Conservation (phyloP, 2,113 vertebrate genomes). For the Piaya cayana region DNA sequence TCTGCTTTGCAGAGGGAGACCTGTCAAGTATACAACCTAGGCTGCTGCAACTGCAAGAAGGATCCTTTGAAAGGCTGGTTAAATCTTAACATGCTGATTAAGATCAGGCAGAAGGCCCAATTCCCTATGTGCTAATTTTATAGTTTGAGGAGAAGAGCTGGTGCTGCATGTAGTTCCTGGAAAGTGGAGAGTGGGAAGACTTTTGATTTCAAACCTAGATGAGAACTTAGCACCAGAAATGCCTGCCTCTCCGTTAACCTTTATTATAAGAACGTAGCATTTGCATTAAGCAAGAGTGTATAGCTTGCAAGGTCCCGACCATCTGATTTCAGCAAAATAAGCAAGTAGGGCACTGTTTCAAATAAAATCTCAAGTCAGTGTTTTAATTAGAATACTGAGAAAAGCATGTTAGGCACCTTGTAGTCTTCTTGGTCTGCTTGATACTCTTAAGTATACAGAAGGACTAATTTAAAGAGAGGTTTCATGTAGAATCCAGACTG, state of each 20-base stretch:
- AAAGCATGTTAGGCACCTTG: not conserved
- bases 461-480: constrained; percentile 2
- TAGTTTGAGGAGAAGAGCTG: constrained; percentile 16
- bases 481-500: not conserved
- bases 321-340: constrained; percentile 20
- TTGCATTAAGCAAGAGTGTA: not conserved
- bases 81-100: constrained; percentile 50
- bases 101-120: constrained; percentile 17
- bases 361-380: constrained; percentile 33
- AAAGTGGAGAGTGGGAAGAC: not conserved
- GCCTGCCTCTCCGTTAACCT: not conserved
- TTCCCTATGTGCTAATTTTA: constrained; percentile 54
- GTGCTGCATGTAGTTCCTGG: not conserved
- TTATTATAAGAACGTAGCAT: not conserved
- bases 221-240: constrained; percentile 11
- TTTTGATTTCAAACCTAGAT: constrained; percentile 50
- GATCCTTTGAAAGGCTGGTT: not conserved
- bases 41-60: constrained; percentile 20
- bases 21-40: constrained; percentile 15
- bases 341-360: constrained; percentile 9
- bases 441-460: not conserved
- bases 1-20: not conserved
- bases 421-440: constrained; percentile 8
- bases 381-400: constrained; percentile 38
- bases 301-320: not conserved